Evolutionary conservation across 2,888 invertebrate genomes (phyloP).

Genomic region (Habroteleia sp.): DNA sequence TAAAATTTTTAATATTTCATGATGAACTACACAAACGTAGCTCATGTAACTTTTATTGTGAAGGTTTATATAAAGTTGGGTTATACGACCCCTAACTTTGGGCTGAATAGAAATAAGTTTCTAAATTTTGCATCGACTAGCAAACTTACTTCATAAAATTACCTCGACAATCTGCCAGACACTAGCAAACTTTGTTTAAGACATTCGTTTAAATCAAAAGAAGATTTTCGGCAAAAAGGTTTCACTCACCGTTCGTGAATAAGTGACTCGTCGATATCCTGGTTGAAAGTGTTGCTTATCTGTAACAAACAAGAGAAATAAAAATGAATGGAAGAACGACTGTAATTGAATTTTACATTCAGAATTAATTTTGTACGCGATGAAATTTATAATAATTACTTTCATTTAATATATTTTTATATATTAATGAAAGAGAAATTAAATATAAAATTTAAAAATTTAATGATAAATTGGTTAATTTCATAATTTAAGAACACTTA

Average conservation of each 20-base stretch:
- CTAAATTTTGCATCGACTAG: conserved; percentile 33
- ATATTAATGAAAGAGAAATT: no score
- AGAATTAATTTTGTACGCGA: neutral
- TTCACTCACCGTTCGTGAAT: conserved; percentile 21
- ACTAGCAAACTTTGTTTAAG: conserved; percentile 29
- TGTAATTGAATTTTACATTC: neutral
- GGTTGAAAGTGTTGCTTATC: conserved; percentile 3
- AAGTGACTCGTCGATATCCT: conserved; percentile 1
- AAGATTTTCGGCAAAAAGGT: conserved; percentile 28
- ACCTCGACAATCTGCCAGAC: conserved; percentile 32
- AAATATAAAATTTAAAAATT: no score
- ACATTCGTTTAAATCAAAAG: conserved; percentile 38
- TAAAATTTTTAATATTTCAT: no score
- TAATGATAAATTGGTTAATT: no score
- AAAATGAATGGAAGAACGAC: neutral
- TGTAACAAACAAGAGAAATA: conserved; percentile 18
- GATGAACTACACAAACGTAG: no score
- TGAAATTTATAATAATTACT: no score
- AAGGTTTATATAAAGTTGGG: conserved; percentile 38
- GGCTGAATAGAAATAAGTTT: conserved; percentile 43
- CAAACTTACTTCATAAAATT: conserved; percentile 41
- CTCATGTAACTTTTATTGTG: conserved; percentile 34
- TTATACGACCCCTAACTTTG: conserved; percentile 22
- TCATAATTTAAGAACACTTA: no score
- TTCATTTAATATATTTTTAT: no score